phyloP scores from a whole-genome alignment of 2,888 invertebrate genomes.

The Archips crataeganus region DNA sequence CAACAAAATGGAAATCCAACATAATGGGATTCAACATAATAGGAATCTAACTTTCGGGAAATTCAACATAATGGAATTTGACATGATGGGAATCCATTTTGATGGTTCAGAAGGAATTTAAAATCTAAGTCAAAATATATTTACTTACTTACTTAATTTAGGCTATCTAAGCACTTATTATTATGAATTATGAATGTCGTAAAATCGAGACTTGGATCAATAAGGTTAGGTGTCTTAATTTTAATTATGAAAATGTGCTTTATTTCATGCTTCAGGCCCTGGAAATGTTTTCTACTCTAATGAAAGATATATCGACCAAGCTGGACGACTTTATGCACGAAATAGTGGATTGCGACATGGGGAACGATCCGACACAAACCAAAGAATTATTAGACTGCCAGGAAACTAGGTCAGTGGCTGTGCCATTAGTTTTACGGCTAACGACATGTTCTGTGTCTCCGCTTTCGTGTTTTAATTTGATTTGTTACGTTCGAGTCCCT shows the following conservation, averaged over 20 bases:
- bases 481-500: conserved; percentile 17
- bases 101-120: too few relatives aligned
- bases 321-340: conserved; percentile 95
- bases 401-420: conserved; percentile 86
- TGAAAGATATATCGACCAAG: conserved; percentile 94
- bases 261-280: conserved; percentile 89
- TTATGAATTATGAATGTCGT: too few relatives aligned
- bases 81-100: too few relatives aligned
- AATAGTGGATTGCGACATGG: conserved; percentile 96
- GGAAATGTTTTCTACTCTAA: conserved; percentile 97
- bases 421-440: conserved; percentile 33
- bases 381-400: conserved; percentile 94
- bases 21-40: too few relatives aligned
- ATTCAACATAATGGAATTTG: too few relatives aligned
- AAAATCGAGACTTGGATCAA: too few relatives aligned
- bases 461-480: conserved; percentile 33
- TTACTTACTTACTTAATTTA: too few relatives aligned
- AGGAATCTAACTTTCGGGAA: too few relatives aligned
- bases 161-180: too few relatives aligned
- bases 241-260: neutral
- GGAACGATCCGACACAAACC: conserved; percentile 96
- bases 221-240: neutral
- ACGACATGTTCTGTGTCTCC: conserved; percentile 19
- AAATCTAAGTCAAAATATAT: too few relatives aligned
- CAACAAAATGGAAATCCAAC: too few relatives aligned